A percentile compares a stretch with the other conserved stretches of the same genome.
Evolutionary conservation across 2,797 vertebrate species (phyloP).

Genomic region (Sebastes vulpes): DNA sequence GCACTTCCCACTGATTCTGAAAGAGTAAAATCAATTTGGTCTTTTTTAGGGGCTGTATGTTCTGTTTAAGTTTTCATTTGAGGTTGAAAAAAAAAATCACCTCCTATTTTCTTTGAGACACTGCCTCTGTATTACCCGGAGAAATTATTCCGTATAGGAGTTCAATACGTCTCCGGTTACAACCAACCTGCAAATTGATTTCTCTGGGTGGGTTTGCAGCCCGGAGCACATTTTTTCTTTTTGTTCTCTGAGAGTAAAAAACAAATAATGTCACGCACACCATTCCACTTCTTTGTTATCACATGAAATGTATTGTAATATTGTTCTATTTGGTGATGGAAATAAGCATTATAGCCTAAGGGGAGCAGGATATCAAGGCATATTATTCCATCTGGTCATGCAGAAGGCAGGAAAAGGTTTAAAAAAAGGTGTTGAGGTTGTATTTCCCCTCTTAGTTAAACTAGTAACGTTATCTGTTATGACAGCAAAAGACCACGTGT

Average conservation of each 20-base stretch:
- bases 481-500: background rate
- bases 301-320: constrained; percentile 39
- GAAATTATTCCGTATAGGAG: constrained; percentile 60
- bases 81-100: constrained; percentile 44
- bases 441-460: constrained; percentile 1
- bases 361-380: constrained; percentile 41
- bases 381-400: constrained; percentile 41
- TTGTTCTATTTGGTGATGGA: constrained; percentile 30
- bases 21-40: constrained; percentile 13
- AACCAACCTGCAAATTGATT: constrained; percentile 69
- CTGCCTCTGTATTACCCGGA: constrained; percentile 54
- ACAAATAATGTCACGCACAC: constrained; percentile 45
- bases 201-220: constrained; percentile 59
- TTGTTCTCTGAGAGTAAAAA: constrained; percentile 46
- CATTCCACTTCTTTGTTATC: constrained; percentile 46
- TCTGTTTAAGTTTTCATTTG: constrained; percentile 55
- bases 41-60: constrained; percentile 4
- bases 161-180: constrained; percentile 73
- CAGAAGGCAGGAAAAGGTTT: constrained; percentile 19
- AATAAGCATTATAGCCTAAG: constrained; percentile 33
- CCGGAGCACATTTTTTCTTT: constrained; percentile 53
- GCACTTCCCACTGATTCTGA: background rate
- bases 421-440: background rate
- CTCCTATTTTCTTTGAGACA: constrained; percentile 34
- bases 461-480: constrained; percentile 10